Evolutionary conservation across 2,888 invertebrate genomes (phyloP).

Genomic region (Eilema depressum): DNA sequence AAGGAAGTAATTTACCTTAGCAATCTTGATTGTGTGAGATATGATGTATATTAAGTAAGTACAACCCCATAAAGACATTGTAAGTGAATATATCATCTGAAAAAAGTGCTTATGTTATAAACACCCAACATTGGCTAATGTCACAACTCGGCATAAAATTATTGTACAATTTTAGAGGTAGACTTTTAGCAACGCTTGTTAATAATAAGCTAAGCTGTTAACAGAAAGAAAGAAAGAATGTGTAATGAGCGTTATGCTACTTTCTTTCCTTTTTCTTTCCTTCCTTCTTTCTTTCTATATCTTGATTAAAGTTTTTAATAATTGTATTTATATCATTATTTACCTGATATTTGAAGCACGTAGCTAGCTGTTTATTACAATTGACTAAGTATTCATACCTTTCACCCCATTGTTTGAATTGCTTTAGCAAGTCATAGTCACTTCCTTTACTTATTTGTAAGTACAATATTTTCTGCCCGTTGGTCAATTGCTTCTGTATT

Average conservation of each 20-base stretch:
- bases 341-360: background rate
- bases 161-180: too few relatives aligned
- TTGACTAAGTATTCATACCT: constrained; percentile 20
- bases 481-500: background rate
- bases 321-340: background rate
- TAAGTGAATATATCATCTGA: background rate
- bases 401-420: background rate
- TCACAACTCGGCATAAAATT: too few relatives aligned
- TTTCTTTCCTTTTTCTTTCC: too few relatives aligned
- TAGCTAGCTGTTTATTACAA: constrained; percentile 24
- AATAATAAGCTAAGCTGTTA: too few relatives aligned
- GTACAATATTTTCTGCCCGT: background rate
- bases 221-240: too few relatives aligned
- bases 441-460: background rate
- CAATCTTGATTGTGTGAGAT: background rate
- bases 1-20: background rate
- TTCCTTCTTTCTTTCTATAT: too few relatives aligned
- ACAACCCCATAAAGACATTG: background rate
- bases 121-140: background rate
- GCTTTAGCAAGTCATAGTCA: background rate
- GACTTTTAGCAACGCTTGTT: too few relatives aligned
- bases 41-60: background rate
- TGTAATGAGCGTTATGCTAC: too few relatives aligned
- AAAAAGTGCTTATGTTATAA: background rate
- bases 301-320: too few relatives aligned